Evolutionary conservation across 2,797 vertebrate genomes (phyloP).

Genomic region (Gallinago stenura): DNA sequence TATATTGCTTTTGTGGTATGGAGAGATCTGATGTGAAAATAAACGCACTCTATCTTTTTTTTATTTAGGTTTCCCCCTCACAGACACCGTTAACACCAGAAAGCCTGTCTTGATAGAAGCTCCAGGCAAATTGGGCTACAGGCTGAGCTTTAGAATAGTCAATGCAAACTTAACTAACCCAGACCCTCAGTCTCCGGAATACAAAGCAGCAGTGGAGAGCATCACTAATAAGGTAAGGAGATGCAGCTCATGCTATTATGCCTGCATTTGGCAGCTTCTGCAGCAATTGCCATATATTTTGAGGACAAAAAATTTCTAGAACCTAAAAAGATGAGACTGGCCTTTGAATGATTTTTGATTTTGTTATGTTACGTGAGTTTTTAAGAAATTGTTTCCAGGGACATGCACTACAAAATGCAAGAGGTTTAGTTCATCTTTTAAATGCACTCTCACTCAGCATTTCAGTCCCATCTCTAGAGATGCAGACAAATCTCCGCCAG

Average conservation of each 20-base stretch:
- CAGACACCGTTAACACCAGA: background rate
- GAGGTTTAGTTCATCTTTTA: background rate
- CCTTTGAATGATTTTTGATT: background rate
- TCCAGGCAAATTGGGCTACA: conserved; percentile 1
- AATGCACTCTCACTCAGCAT: background rate
- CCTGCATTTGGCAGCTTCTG: background rate
- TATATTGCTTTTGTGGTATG: background rate
- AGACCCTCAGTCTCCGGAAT: conserved; percentile 48
- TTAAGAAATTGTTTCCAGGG: background rate
- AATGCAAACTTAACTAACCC: conserved; percentile 65
- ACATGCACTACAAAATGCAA: background rate
- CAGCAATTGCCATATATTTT: background rate
- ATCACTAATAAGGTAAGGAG: conserved; percentile 65
- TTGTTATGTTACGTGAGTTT: background rate
- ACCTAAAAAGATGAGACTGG: background rate
- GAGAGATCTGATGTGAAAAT: background rate
- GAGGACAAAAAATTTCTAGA: background rate
- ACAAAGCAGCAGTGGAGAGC: conserved; percentile 35
- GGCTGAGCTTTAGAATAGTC: conserved; percentile 64
- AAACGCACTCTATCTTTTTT: background rate
- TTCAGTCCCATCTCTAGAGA: background rate
- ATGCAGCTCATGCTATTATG: background rate
- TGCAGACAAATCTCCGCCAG: background rate
- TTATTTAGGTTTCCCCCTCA: conserved; percentile 25
- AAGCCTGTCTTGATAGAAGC: background rate